Conservation (phyloP, 2,113 vertebrate species). For the Malurus elegans region DNA sequence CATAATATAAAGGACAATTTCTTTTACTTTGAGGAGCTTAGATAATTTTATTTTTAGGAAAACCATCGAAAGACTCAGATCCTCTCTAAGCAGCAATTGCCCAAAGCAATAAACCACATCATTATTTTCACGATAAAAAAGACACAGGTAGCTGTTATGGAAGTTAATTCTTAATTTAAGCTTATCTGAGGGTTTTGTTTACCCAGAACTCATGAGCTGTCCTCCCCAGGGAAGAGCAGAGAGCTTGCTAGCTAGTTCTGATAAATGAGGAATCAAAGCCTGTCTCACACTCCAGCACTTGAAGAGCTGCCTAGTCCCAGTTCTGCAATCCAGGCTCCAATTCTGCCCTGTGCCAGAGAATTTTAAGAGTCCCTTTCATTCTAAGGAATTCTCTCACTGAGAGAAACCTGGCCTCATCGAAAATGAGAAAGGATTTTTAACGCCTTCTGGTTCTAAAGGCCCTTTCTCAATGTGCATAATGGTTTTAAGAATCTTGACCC, state of each 20-base stretch:
- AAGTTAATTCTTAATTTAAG: constrained; percentile 42
- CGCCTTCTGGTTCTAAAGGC: not conserved
- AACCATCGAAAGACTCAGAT: not conserved
- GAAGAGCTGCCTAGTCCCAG: rapidly evolving
- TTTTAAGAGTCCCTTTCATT: not conserved
- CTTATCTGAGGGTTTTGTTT: constrained; percentile 28
- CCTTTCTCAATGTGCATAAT: not conserved
- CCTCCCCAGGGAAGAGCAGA: not conserved
- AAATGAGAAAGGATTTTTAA: not conserved
- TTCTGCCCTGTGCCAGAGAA: not conserved
- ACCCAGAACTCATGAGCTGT: not conserved
- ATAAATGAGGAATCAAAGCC: not conserved
- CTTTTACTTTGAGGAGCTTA: not conserved
- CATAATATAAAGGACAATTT: not conserved
- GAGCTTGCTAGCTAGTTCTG: not conserved
- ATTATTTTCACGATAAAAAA: not conserved
- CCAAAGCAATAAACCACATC: constrained; percentile 8
- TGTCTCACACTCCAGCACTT: not conserved
- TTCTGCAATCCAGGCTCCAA: not conserved
- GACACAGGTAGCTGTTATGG: not conserved
- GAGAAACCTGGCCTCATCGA: not conserved
- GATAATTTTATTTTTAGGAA: constrained; percentile 12
- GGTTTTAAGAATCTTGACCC: not conserved
- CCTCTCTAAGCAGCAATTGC: not conserved
- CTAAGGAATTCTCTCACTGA: not conserved